These are phyloP conservation scores for Microplitis manilae DNA, from an alignment of 2,888 invertebrate genomes.

Conservation along the genomic window DNA sequence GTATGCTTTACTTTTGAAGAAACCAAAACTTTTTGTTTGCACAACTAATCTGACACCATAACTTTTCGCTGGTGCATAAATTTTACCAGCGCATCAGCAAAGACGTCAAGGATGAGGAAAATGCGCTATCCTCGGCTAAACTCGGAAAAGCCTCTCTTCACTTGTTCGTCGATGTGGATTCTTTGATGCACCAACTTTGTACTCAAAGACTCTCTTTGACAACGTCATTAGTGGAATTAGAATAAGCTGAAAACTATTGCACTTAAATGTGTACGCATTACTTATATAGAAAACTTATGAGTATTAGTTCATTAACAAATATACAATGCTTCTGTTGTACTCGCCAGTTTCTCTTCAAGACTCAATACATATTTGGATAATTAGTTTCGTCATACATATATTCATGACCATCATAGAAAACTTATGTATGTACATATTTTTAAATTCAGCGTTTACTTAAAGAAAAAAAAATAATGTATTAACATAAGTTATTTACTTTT, in stretches of 20 bases:
- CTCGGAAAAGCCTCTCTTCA: background rate
- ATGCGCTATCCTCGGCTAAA: background rate
- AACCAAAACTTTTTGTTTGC: conserved; percentile 31
- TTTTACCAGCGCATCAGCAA: background rate
- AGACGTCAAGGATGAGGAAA: conserved; percentile 4
- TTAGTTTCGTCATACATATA: background rate
- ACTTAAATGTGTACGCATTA: background rate
- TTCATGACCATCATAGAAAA: background rate
- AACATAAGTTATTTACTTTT: background rate
- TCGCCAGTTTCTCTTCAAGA: background rate
- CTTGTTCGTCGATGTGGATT: background rate
- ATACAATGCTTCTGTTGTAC: background rate
- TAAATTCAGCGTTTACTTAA: background rate
- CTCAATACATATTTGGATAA: background rate
- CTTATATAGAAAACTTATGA: too few species aligned
- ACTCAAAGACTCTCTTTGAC: background rate
- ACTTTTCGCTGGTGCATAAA: conserved; percentile 40
- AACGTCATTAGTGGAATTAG: background rate
- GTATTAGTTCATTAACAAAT: background rate
- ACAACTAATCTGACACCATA: conserved; percentile 26
- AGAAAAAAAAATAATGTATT: background rate
- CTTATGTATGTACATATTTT: background rate
- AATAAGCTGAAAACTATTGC: background rate
- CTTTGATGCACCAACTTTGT: background rate
- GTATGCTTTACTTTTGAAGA: background rate